Conservation (phyloP, 2,888 invertebrate genomes). For the Nomada fucata region DNA sequence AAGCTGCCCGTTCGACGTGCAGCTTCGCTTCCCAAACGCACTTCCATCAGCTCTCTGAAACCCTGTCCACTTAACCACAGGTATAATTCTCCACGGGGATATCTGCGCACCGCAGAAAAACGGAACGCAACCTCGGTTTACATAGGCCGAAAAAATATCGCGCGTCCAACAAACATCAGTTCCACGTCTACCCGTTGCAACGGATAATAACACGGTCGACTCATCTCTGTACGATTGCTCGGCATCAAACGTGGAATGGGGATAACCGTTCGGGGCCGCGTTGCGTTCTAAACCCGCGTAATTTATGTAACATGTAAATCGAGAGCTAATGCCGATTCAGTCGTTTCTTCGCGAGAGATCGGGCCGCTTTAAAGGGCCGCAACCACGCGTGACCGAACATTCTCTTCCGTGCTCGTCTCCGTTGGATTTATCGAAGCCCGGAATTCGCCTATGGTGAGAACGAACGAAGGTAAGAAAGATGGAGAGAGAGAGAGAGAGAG, state of each 20-base stretch:
- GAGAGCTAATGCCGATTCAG: slow-evolving; percentile 58
- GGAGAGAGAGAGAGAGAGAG: not conserved
- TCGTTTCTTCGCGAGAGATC: slow-evolving; percentile 61
- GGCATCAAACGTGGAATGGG: slow-evolving; percentile 60
- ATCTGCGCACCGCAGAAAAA: no score
- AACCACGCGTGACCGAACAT: slow-evolving; percentile 82
- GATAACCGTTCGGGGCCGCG: slow-evolving; percentile 45
- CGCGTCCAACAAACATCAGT: not conserved
- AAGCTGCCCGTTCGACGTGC: no score
- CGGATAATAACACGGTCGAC: not conserved
- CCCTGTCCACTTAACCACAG: no score
- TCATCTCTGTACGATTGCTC: not conserved
- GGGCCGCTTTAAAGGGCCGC: slow-evolving; percentile 77
- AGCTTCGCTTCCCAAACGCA: no score
- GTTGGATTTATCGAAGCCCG: slow-evolving; percentile 60
- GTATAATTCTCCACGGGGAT: no score
- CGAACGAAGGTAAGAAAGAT: no score
- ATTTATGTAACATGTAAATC: slow-evolving; percentile 63
- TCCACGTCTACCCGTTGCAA: not conserved
- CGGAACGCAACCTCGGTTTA: no score
- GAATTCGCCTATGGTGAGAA: slow-evolving; percentile 47
- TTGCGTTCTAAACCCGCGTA: slow-evolving; percentile 38
- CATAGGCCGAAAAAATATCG: not conserved
- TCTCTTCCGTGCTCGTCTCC: slow-evolving; percentile 75
- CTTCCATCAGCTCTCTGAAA: no score